Evolutionary conservation across 2,797 vertebrate genomes (phyloP), one percentile per base, ranked within the genome.

Genomic region (Echeneis naucrates): DNA sequence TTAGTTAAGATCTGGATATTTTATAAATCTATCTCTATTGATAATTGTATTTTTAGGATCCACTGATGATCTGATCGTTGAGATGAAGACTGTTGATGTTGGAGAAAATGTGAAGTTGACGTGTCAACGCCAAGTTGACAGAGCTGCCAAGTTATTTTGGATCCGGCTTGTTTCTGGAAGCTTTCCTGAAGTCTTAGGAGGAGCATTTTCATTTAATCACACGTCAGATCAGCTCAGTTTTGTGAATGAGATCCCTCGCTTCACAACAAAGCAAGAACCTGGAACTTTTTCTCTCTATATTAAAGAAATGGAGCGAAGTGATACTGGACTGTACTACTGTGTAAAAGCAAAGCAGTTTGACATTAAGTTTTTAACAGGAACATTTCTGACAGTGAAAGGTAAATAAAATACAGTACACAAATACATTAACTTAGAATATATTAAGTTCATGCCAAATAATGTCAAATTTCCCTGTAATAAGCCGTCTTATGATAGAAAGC

Each of bases 131-230:
- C n/a, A n/a, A n/a, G n/a, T n/a, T n/a, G n/a, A n/a, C n/a, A n/a
- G n/a, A n/a, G n/a, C n/a, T n/a, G n/a, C n/a, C n/a, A n/a, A n/a
- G n/a, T 53, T 80, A 0, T 67, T 54, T 37, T 89, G 85, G 83
- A 68, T 87, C 37, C 73, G 69, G 14, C 2, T 75, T 14, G 71
- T 83, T 62, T n/a, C 82, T 75, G 78, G 70, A 80, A 72, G 45
- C 0, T 8, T n/a, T 9, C 68, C 62, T 17, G 78, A 83, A 64
- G 0, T 17, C 24, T 56, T 88, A 11, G 80, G 70, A 59, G 65
- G 19, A 71, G 62, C 58, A 8, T 8, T 1, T 2, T 1, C 0
- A 16, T 64, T 47, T 58, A 4, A 75, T 30, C 5, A 9, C 30
- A 0, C 0, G 19, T 53, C 0, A n/a, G n/a, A n/a, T n/a, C n/a